Base-by-base conservation (phyloP, 2,113 vertebrate genomes). In the Hassar affinis region DNA sequence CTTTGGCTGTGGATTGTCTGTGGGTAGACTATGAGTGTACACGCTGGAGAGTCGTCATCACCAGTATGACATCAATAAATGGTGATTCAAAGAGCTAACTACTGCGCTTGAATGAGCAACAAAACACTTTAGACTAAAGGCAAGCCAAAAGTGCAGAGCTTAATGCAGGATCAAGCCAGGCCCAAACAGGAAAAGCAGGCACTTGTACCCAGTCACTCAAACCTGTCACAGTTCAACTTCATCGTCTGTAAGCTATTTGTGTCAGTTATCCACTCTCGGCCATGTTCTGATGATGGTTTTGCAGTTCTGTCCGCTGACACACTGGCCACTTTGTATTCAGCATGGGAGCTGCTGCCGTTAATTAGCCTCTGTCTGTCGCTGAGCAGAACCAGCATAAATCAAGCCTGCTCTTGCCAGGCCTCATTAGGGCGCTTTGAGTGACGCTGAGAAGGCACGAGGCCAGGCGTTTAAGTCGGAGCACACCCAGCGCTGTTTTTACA, bases 331-430 rank as follows among this genome's bases (percentile, higher is more conserved):
- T 56, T 84, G 83, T 84, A 61, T 79, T 79, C 77, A 80, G 83
- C 71, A 81, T 81, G 84, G 61, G 84, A 85, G 84, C 79, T 85
- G 84, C 75, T 85, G 84, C 27, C 52, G 47, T 80, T 85, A 85
- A 81, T 85, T 85, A 85, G 49, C 59, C 79, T 85, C 80, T 80
- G 84, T 76, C 79, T 77, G 71, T 85, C 79, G 75, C 22, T 54
- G 72, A 47, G 72, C 84, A 85, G 62, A 85, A 72, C 51, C 79
- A 85, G 81, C 72, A 80, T 66, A 81, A 85, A 81, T 76, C 79
- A 66, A 81, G 57, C 35, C 49, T 77, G 84, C 79, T 69, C 49
- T 81, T 85, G 84, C 84, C 84, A 85, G 80, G 79, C 79, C 84
- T 78, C 76, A 75, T 81, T 81, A 81, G 74, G 71, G 45, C 79